Base-by-base conservation (phyloP, 2,797 vertebrate species). In the Serranus cabrilla region DNA sequence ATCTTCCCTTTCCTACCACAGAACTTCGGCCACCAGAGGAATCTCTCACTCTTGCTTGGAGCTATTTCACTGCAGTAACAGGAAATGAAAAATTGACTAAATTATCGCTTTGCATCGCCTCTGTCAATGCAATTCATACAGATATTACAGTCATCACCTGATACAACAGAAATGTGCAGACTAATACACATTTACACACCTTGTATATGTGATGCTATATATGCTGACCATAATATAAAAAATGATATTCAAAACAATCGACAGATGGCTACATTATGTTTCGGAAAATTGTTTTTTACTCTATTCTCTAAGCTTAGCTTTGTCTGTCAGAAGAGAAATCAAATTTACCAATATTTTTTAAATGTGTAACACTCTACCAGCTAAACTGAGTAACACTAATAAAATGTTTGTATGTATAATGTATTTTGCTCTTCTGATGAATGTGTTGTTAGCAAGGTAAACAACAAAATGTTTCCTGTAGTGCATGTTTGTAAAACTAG, bases 1-100 rank as follows among this genome's bases (percentile, higher is more conserved):
- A 86, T 82, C 67, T 84, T 81, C 76, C 76, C 65, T 84, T 86
- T 92, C 76, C 85, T 81, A 70, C 82, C 84, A 59, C 81, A 84
- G 58, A 80, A 58, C 46, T 49, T 18, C 49, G 62, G 31, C 50
- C 70, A 72, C 69, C 58, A 37, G 69, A 78, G 69, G 81, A 86
- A 86, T 77, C 71, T 65, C 56, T 78, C 46, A 69, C 40, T 70
- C 45, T 63, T 25, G 51, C 59, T 77, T 63, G 18, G 59, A 68
- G 63, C 62, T 14, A 60, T 50, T 78, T 55, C 17, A 77, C 46
- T 49, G 23, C 23, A 75, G 34, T 16, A 76, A 69, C 2, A 64
- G 54, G 63, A 71, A 70, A 69, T 68, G 0, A 9, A 52, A 66
- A 58, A 58, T 42, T n/a, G 17, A 52, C 34, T 66, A 3, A 57